Evolutionary conservation across 2,113 vertebrate species (phyloP), one percentile per base, ranked within the genome.

Genomic region (Nannobrachium achirus): DNA sequence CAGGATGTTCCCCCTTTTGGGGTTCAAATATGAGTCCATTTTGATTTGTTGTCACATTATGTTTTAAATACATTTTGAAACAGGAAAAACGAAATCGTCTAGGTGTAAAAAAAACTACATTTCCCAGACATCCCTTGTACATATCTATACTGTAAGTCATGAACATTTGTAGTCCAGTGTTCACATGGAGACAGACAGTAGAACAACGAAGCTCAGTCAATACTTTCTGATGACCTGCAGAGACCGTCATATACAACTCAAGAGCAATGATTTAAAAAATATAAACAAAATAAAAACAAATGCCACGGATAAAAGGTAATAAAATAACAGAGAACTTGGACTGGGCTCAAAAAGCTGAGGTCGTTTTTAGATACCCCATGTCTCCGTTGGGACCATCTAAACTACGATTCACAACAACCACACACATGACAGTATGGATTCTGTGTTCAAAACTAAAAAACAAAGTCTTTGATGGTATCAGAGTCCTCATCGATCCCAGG

Each of bases 401-500:
- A 56, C 64, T 9, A 18, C 25, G 6, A 33, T 33, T 33, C 25
- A 33, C 25, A 33, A 33, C 67, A 16, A 66, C 45, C 39, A 15
- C 59, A 64, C 57, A 64, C 3, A 57, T 41, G 62, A 58, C 53
- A 58, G 65, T 72, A 62, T 33, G 15, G 63, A 73, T 65, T 71
- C 70, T 52, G 69, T 66, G 46, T 69, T 59, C 11, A 56, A 72
- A 33, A 33, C 25, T 33, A 33, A 33, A 33, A 33, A 33, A 5
- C 25, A 33, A 68, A 83, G 79, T 87, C 79, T 80, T 70, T 86
- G 70, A 76, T 69, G 79, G 75, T 77, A 55, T 75, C 58, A 77
- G 19, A 78, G 75, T 83, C 72, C 59, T 73, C 25, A 33, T 33
- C 25, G 0, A 33, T 1, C 25, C 3, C 25, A 33, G 25, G 16